Evolutionary conservation across 2,888 invertebrate genomes (phyloP).

Genomic region (Desoria tigrina): DNA sequence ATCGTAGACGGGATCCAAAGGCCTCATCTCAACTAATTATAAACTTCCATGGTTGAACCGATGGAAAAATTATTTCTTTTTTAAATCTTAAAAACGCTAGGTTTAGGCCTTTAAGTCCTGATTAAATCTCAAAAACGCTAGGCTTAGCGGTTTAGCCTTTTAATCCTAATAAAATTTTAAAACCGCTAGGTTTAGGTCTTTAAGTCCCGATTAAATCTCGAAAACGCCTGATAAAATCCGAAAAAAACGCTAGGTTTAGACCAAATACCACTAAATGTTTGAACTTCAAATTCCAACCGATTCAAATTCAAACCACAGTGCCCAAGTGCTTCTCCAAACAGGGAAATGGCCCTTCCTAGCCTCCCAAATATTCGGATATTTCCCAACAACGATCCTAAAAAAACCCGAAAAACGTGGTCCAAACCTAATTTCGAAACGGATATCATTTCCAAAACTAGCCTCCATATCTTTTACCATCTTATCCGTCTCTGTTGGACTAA

Average conservation of each 20-base stretch:
- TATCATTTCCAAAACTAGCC: not conserved
- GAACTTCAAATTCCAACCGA: not conserved
- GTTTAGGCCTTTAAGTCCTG: too few species aligned
- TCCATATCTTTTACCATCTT: not conserved
- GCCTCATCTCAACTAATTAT: too few species aligned
- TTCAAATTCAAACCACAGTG: not conserved
- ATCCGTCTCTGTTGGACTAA: too few species aligned
- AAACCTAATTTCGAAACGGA: not conserved
- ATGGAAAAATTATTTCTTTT: too few species aligned
- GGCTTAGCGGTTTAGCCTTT: not conserved
- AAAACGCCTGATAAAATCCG: too few species aligned
- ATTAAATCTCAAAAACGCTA: too few species aligned
- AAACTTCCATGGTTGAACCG: too few species aligned
- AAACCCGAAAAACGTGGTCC: not conserved
- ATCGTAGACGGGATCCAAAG: too few species aligned
- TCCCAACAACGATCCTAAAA: not conserved
- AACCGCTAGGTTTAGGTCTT: not conserved
- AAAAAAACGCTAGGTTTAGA: too few species aligned
- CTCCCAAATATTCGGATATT: not conserved
- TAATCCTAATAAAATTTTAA: not conserved
- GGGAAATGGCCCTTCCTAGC: not conserved
- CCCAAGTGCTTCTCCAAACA: not conserved
- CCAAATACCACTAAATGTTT: not conserved
- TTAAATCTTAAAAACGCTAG: too few species aligned
- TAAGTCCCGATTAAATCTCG: too few species aligned